Evolutionary conservation across 1,140 invertebrate species (phyloP), one percentile per base, ranked within the genome.

Genomic region (Parapsyche elsis): DNA sequence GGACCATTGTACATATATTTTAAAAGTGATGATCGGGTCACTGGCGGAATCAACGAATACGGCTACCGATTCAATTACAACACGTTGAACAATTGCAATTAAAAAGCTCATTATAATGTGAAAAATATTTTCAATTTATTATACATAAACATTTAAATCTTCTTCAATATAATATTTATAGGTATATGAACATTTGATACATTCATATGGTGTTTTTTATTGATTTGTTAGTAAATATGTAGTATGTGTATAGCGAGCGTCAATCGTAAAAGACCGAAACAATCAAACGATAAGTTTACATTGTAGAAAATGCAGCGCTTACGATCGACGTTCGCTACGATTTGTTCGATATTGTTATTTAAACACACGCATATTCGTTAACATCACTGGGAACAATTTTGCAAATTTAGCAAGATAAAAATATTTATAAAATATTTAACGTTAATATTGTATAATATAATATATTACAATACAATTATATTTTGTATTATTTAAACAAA

Each of bases 1-100:
- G 88, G 89, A 1, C 88, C 88, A 0, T 85, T 89, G 0, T 87
- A 88, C 84, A 86, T 89, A 1, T 84, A 87, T 77, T 89, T 89
- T 86, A 86, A 87, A 81, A 87, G 86, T 46, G 89, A 90, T 83
- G 87, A 88, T 67, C 16, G 10, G 5, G 57, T 61, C 7, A 61
- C 9, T 1, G 21, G 1, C 9, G 16, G 0, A 1, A 19, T 19
- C 1, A 21, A 19, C 5, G 57, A 61, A 61, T 2, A 1, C 5
- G 57, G 57, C 0, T 61, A 19, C 16, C 16, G 57, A 9, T 19
- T 61, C 7, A 61, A 19, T 19, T 61, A 61, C 19, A 61, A 61
- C 21, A 5, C 19, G 16, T 19, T 61, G 57, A 61, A 19, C 21
- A 61, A 61, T 21, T 61, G 57, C 16, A 21, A 61, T 61, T 61